Conservation (phyloP, 2,797 vertebrate genomes). For the Triplophysa bombifrons region DNA sequence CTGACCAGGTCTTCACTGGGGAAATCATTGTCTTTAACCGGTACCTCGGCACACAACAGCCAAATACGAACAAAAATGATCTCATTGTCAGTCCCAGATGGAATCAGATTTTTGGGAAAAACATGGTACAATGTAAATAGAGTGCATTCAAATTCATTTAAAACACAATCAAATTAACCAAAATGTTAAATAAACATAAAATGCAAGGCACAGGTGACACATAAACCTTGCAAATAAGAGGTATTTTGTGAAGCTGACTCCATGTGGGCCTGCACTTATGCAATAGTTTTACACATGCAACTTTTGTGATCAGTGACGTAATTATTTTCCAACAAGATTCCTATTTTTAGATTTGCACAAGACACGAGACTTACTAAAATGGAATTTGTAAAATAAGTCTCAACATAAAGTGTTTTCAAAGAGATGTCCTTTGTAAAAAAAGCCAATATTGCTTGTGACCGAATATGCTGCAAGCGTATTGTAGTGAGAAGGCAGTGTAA, state of each 20-base stretch:
- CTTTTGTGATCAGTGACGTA: constrained; percentile 7
- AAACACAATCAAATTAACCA: neutral
- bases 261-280: constrained; percentile 8
- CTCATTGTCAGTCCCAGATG: neutral
- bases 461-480: constrained; percentile 49
- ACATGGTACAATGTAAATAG: neutral
- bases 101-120: neutral
- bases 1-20: constrained; percentile 46
- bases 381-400: neutral
- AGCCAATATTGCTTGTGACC: constrained; percentile 26
- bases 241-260: neutral
- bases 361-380: neutral
- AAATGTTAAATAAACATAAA: neutral
- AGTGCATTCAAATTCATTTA: neutral
- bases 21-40: constrained; percentile 39
- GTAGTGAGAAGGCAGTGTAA: constrained; percentile 85
- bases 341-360: neutral
- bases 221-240: neutral
- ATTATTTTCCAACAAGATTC: neutral
- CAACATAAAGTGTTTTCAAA: constrained; percentile 44
- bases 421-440: constrained; percentile 24
- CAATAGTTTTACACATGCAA: neutral
- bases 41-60: constrained; percentile 45
- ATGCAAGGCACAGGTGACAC: neutral
- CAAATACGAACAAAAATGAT: constrained; percentile 18